A percentile compares a stretch with the other conserved stretches of the same genome.
Conservation (phyloP, 2,888 invertebrate genomes). For the Papilio gigon region DNA sequence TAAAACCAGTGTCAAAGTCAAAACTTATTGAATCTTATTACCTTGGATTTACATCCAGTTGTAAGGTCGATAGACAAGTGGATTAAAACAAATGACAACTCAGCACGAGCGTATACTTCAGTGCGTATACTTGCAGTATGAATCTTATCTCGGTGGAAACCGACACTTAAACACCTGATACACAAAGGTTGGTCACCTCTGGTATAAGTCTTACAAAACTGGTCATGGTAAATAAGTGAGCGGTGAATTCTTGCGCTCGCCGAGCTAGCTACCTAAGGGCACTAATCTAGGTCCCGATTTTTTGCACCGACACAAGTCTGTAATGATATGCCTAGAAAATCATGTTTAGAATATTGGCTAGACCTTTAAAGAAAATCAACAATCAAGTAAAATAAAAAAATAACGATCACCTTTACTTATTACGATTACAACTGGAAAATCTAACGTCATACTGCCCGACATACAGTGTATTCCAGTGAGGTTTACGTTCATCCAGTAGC, state of each 20-base stretch:
- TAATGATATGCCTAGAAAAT: not conserved
- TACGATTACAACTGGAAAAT: too few relatives aligned
- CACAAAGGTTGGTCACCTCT: not conserved
- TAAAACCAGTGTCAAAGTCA: not conserved
- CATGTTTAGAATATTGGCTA: not conserved
- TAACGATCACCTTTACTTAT: too few relatives aligned
- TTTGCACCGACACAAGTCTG: not conserved
- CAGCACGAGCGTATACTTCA: too few relatives aligned
- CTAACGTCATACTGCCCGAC: too few relatives aligned
- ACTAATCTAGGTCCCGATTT: conserved; percentile 20
- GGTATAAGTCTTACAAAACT: conserved; percentile 5
- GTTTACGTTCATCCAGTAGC: too few relatives aligned
- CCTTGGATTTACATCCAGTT: not conserved
- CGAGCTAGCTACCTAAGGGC: conserved; percentile 22
- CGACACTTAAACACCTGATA: not conserved
- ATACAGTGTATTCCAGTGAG: too few relatives aligned
- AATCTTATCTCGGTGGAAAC: not conserved
- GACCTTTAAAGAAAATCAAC: not conserved
- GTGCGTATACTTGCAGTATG: not conserved
- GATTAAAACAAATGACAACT: too few relatives aligned
- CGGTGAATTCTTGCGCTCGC: conserved; percentile 23
- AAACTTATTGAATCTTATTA: not conserved
- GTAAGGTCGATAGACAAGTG: not conserved
- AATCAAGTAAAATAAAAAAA: not conserved
- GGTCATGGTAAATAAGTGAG: conserved; percentile 37